Conservation (phyloP, 2,888 invertebrate species). For the Agonopterix subpropinquella region DNA sequence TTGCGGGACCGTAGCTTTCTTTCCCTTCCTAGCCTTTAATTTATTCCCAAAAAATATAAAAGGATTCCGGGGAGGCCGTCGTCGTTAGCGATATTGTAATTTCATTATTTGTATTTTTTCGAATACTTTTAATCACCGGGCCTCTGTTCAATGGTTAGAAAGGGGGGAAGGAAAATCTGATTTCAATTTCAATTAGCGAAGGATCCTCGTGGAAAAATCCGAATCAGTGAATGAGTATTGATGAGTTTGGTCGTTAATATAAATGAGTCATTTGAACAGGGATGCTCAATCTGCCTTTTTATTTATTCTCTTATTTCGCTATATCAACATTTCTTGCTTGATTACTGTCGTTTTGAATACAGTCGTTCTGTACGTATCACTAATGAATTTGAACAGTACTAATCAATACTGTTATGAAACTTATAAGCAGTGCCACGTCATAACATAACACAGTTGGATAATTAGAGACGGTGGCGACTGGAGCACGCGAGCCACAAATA, state of each 20-base stretch:
- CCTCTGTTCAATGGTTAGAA: conserved; percentile 40
- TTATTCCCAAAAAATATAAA: conserved; percentile 73
- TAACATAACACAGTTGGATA: conserved; percentile 38
- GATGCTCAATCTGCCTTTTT: conserved; percentile 48
- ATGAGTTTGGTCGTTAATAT: conserved; percentile 67
- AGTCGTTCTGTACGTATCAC: background rate
- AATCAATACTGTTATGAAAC: conserved; percentile 5
- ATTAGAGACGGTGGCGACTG: conserved; percentile 46
- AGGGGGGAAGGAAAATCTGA: conserved; percentile 65
- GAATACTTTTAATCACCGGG: conserved; percentile 73
- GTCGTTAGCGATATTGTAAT: conserved; percentile 77
- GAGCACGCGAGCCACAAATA: conserved; percentile 68
- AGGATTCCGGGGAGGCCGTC: conserved; percentile 68
- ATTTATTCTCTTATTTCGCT: conserved; percentile 31
- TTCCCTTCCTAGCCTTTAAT: conserved; percentile 61
- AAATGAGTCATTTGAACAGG: conserved; percentile 58
- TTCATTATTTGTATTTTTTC: conserved; percentile 76
- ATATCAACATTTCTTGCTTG: background rate
- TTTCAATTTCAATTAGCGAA: conserved; percentile 75
- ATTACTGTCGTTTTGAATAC: background rate
- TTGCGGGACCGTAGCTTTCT: conserved; percentile 47
- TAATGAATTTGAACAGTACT: background rate
- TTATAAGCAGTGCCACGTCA: conserved; percentile 33
- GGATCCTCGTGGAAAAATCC: conserved; percentile 63
- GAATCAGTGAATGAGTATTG: conserved; percentile 66